Evolutionary conservation across 2,797 vertebrate species (phyloP), one percentile per base, ranked within the genome.

Genomic region (Myotis planiceps): DNA sequence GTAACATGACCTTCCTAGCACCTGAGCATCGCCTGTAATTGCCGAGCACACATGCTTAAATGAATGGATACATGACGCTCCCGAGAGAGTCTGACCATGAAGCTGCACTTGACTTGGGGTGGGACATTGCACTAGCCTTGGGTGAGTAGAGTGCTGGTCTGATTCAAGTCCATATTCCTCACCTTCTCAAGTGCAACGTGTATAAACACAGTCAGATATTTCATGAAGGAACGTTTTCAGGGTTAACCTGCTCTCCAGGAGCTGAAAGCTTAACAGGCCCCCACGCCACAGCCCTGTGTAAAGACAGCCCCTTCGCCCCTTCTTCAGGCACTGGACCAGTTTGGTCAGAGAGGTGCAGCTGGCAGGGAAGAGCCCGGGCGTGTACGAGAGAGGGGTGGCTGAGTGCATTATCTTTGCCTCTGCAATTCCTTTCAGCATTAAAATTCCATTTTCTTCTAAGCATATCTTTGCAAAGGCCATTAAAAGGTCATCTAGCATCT

Each of bases 381-480:
- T 45, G 4, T 47, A 42, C 10, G 9, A 63, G 27, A 74, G 55
- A 29, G 51, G 39, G 32, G 53, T 58, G 81, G 45, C 72, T 79
- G 80, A 90, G 51, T 42, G 39, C 78, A 90, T 90, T 96, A 88
- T 71, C 51, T 90, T 69, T 91, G 83, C 84, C 69, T 94, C 72
- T 86, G 72, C 89, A 91, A 83, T 83, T 95, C 74, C 55, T 95
- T 88, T 83, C 82, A 66, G 68, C 90, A 95, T 95, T 95, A 90
- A 97, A 96, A 98, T 97, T 97, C 92, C 95, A 96, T 97, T 97
- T 96, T 92, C 93, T 94, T 95, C 93, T 95, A 94, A 98, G 88
- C 94, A 90, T 95, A 86, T 93, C 96, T 96, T 93, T 96, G 93
- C 90, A 98, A 98, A 97, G 95, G 96, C 94, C 96, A 90, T 94